A percentile compares a stretch with the other conserved stretches of the same genome.
These are phyloP conservation scores for Meleagris gallopavo DNA, from an alignment of 2,113 vertebrate genomes.

Conservation along the genomic window DNA sequence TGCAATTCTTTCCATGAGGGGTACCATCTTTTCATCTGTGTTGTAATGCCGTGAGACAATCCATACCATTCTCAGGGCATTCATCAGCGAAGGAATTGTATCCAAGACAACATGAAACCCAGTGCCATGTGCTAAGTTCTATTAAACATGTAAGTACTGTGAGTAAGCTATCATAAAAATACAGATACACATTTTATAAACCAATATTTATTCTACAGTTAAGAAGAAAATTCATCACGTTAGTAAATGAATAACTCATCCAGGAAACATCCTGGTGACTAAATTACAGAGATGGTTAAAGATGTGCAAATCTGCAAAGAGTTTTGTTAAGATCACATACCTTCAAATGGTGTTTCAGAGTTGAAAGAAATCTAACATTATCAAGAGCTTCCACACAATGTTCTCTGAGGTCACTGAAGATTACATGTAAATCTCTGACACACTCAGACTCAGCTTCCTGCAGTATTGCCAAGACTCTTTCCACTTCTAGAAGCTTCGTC, in stretches of 20 bases:
- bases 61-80: conserved; percentile 88
- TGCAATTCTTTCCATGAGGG: conserved; percentile 90
- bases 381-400: conserved; percentile 84
- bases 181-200: not conserved
- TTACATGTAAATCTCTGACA: conserved; percentile 77
- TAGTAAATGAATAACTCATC: not conserved
- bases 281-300: not conserved
- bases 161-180: not conserved
- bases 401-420: conserved; percentile 81
- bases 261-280: not conserved
- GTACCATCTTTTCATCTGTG: conserved; percentile 87
- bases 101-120: conserved; percentile 80
- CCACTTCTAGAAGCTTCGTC: conserved; percentile 81
- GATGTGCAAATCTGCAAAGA: not conserved
- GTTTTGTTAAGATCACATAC: conserved; percentile 61
- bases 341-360: conserved; percentile 88
- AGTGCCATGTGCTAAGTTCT: conserved; percentile 76
- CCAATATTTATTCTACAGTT: not conserved
- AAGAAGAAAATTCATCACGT: not conserved
- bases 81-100: conserved; percentile 89
- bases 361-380: conserved; percentile 86
- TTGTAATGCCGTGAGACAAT: conserved; percentile 90
- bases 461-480: conserved; percentile 84
- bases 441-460: conserved; percentile 73
- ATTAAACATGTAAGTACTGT: not conserved